These are phyloP conservation scores for Lutjanus campechanus DNA, from an alignment of 2,797 vertebrate species.

Conservation along the genomic window DNA sequence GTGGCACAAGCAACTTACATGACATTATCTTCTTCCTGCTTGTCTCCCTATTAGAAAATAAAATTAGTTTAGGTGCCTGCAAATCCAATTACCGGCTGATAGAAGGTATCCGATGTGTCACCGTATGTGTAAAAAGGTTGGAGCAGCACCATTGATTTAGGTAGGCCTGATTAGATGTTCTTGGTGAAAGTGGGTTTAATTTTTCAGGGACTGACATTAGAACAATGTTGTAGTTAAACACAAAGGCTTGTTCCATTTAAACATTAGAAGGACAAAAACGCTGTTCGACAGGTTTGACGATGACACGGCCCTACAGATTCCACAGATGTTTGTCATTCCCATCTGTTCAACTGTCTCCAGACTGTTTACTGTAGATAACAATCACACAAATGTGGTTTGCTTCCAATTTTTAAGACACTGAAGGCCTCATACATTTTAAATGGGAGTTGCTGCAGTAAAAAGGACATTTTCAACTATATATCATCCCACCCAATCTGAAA, in stretches of 20 bases:
- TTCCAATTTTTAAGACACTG: constrained; percentile 17
- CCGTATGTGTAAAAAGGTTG: constrained; percentile 66
- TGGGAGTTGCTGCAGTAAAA: constrained; percentile 15
- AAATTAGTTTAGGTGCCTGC: constrained; percentile 76
- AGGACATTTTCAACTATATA: constrained; percentile 37
- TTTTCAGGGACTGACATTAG: constrained; percentile 26
- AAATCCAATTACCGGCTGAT: constrained; percentile 77
- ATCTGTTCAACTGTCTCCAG: constrained; percentile 33
- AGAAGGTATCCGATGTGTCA: constrained; percentile 69
- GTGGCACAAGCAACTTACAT: constrained; percentile 39
- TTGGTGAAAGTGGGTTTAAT: constrained; percentile 48
- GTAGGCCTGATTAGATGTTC: constrained; percentile 63
- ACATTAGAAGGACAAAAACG: constrained; percentile 40
- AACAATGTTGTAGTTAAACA: constrained; percentile 21
- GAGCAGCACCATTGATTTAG: constrained; percentile 64
- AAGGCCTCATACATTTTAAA: constrained; percentile 37
- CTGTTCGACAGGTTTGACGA: constrained; percentile 38
- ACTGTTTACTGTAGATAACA: constrained; percentile 41
- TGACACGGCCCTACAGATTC: constrained; percentile 39
- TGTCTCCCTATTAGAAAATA: constrained; percentile 68
- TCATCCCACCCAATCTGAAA: constrained; percentile 22
- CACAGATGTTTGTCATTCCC: constrained; percentile 44
- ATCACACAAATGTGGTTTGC: constrained; percentile 27
- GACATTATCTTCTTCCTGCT: constrained; percentile 75
- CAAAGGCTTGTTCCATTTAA: constrained; percentile 21